A percentile compares a stretch with the other conserved stretches of the same genome.
These are phyloP conservation scores for Amia ocellicauda DNA, from an alignment of 2,113 vertebrate genomes.

Conservation along the genomic window DNA sequence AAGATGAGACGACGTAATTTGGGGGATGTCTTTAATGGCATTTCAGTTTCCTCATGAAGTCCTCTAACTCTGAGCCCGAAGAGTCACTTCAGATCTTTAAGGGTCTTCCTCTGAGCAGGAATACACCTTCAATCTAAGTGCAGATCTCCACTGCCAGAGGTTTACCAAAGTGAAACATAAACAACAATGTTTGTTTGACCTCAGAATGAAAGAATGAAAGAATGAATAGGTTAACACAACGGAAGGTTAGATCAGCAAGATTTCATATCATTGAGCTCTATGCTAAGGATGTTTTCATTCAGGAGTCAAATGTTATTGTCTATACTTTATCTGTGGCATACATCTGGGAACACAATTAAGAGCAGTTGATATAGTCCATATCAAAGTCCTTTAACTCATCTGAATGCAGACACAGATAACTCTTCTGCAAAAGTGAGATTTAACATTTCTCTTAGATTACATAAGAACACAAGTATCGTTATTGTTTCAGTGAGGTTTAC, in stretches of 20 bases:
- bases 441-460: conserved; percentile 51
- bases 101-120: too few species aligned
- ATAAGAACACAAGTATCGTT: conserved; percentile 42
- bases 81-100: too few species aligned
- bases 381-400: conserved; percentile 43
- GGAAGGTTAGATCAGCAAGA: neutral
- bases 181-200: neutral
- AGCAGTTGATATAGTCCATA: conserved; percentile 50
- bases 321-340: conserved; percentile 44
- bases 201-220: neutral
- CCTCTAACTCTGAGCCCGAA: too few species aligned
- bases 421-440: conserved; percentile 40
- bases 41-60: too few species aligned
- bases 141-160: too few species aligned
- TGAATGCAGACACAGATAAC: conserved; percentile 42
- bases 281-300: neutral
- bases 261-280: neutral
- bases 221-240: neutral
- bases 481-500: neutral
- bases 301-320: conserved; percentile 20
- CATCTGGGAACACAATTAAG: conserved; percentile 64
- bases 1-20: too few species aligned
- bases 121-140: too few species aligned
- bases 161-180: neutral
- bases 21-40: too few species aligned